These are phyloP conservation scores for Drosophila atripex DNA, from an alignment of 2,888 invertebrate species.

Conservation along the genomic window DNA sequence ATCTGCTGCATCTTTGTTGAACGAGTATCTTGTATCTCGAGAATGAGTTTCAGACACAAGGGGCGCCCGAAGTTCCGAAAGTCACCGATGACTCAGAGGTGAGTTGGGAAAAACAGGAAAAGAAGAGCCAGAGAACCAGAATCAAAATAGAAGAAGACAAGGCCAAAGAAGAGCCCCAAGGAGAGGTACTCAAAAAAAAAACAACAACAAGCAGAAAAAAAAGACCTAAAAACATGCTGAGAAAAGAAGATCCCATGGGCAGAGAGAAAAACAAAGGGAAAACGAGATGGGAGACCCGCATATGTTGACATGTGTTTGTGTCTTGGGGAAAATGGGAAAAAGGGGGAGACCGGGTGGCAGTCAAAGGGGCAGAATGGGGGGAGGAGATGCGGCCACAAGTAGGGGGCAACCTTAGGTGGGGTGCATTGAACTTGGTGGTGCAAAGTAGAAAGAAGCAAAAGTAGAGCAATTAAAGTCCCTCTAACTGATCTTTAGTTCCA, in stretches of 20 bases:
- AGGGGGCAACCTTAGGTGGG: constrained; percentile 35
- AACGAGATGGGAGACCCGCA: constrained; percentile 29
- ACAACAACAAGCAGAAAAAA: constrained; percentile 9
- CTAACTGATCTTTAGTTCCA: constrained; percentile 28
- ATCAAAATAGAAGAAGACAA: constrained; percentile 48
- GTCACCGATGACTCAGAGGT: constrained; percentile 57
- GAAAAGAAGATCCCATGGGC: constrained; percentile 15
- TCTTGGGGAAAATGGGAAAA: constrained; percentile 21
- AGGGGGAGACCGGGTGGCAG: neutral
- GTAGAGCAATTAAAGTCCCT: constrained; percentile 19
- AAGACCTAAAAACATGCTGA: constrained; percentile 15
- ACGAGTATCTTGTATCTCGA: constrained; percentile 9
- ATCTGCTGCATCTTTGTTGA: constrained; percentile 15
- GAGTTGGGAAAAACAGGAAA: constrained; percentile 24
- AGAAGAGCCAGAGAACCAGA: constrained; percentile 33
- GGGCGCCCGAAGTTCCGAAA: constrained; percentile 48
- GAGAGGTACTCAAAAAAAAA: constrained; percentile 4
- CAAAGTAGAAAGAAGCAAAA: constrained; percentile 1
- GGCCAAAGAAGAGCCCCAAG: constrained; percentile 17
- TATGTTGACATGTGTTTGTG: constrained; percentile 37
- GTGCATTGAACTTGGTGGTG: constrained; percentile 36
- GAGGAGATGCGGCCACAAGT: neutral
- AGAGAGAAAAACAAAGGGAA: constrained; percentile 21
- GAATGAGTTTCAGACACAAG: neutral
- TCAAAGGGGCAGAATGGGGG: constrained; percentile 6